A percentile compares a stretch with the other conserved stretches of the same genome.
phyloP scores from a whole-genome alignment of 1,140 invertebrate species.

The Eueides isabella region DNA sequence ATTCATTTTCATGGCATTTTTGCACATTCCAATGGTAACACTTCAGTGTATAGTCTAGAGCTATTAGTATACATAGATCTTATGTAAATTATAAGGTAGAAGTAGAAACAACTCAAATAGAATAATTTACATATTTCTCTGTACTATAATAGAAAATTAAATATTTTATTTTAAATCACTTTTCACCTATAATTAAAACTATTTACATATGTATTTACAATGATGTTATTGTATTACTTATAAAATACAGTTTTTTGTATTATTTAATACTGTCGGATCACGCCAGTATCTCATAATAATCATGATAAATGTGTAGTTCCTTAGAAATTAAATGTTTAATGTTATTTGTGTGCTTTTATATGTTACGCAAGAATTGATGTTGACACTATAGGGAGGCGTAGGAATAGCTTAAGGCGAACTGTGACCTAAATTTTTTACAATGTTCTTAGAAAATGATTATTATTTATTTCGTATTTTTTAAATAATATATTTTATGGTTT shows the following conservation, averaged over 20 bases:
- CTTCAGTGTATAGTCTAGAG: constrained; percentile 26
- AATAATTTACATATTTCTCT: neutral
- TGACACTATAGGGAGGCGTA: constrained; percentile 35
- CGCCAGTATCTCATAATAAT: neutral
- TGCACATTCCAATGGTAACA: constrained; percentile 22
- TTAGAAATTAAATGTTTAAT: constrained; percentile 65
- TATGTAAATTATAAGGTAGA: constrained; percentile 22
- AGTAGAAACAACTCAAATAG: constrained; percentile 20
- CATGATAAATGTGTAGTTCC: constrained; percentile 55
- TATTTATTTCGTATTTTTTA: neutral
- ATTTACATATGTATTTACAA: constrained; percentile 1
- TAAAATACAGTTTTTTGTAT: neutral
- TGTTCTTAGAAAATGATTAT: neutral
- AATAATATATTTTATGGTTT: no score
- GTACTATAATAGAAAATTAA: neutral
- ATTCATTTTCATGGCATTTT: constrained; percentile 13
- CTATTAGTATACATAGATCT: constrained; percentile 24
- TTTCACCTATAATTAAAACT: neutral
- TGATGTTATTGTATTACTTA: neutral
- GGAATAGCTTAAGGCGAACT: constrained; percentile 17
- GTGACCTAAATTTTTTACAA: neutral
- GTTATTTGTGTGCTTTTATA: constrained; percentile 62
- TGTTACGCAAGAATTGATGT: constrained; percentile 43
- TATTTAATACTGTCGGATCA: no score
- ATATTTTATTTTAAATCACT: neutral